These are phyloP conservation scores for Orchesella flavescens DNA, from an alignment of 2,888 invertebrate species.

Conservation along the genomic window DNA sequence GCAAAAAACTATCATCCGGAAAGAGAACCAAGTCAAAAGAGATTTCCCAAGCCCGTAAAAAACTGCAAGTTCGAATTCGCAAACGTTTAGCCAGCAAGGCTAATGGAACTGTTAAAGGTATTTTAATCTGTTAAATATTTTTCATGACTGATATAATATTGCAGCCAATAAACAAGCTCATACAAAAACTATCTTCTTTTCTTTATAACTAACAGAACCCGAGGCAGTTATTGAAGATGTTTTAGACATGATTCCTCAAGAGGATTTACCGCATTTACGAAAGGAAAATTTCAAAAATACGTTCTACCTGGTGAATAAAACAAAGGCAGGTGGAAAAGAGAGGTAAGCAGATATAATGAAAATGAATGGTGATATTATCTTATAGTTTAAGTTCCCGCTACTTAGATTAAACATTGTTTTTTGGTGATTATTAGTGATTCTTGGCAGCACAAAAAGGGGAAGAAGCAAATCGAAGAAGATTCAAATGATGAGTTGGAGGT, in stretches of 20 bases:
- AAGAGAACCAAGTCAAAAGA: constrained; percentile 74
- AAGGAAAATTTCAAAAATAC: constrained; percentile 75
- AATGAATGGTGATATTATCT: too few species aligned
- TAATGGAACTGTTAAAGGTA: constrained; percentile 70
- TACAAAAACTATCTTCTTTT: not conserved
- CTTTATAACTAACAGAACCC: constrained; percentile 71
- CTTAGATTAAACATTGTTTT: too few species aligned
- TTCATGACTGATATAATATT: not conserved
- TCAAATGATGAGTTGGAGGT: constrained; percentile 76
- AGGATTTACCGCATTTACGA: constrained; percentile 78
- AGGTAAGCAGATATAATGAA: constrained; percentile 19
- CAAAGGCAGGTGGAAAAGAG: not conserved
- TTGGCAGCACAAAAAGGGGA: constrained; percentile 24
- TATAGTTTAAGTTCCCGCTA: too few species aligned
- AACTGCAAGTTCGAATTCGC: constrained; percentile 70
- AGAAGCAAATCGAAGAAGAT: constrained; percentile 71
- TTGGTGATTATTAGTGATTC: constrained; percentile 4
- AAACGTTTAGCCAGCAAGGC: constrained; percentile 69
- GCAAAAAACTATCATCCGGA: constrained; percentile 78
- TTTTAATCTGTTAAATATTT: not conserved
- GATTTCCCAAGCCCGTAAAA: constrained; percentile 73
- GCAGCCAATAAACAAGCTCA: too few species aligned
- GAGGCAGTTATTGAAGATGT: constrained; percentile 78
- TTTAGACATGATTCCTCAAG: constrained; percentile 79
- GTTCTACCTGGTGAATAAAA: constrained; percentile 61